phyloP scores from a whole-genome alignment of 2,888 invertebrate species.

The Kryphioiulus occultus region DNA sequence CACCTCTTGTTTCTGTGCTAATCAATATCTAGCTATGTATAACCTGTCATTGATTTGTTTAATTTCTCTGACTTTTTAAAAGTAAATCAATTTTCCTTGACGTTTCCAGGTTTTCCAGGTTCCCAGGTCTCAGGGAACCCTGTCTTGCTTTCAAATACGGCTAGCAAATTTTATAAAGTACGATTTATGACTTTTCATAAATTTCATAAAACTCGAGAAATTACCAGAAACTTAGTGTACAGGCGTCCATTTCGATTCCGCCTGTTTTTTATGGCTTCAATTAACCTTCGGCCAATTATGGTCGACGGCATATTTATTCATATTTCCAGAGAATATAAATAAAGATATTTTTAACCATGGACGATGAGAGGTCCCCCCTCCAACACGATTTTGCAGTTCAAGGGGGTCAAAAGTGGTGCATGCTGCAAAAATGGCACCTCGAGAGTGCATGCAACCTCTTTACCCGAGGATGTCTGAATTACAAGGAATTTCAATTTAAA shows the following conservation, averaged over 20 bases:
- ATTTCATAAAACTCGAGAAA: not conserved
- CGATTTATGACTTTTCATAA: not conserved
- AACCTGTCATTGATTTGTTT: no score
- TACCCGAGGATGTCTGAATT: slow-evolving; percentile 28
- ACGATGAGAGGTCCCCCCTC: not conserved
- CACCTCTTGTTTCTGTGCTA: no score
- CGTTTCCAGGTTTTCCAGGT: no score
- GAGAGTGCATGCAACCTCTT: slow-evolving; percentile 15
- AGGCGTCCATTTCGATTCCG: not conserved
- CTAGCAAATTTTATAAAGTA: no score
- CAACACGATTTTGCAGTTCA: slow-evolving; percentile 25
- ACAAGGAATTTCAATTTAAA: slow-evolving; percentile 28
- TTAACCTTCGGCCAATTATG: not conserved
- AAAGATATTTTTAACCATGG: not conserved
- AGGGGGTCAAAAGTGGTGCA: not conserved
- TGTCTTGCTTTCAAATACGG: no score
- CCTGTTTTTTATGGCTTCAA: not conserved
- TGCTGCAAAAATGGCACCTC: not conserved
- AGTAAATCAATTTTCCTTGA: no score
- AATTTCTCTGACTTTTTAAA: no score
- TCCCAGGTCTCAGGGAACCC: no score
- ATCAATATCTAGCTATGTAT: no score
- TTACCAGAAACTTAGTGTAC: not conserved
- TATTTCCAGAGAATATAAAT: not conserved
- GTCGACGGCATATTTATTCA: not conserved